Evolutionary conservation across 2,888 invertebrate genomes (phyloP).

Genomic region (Papilio protenor): DNA sequence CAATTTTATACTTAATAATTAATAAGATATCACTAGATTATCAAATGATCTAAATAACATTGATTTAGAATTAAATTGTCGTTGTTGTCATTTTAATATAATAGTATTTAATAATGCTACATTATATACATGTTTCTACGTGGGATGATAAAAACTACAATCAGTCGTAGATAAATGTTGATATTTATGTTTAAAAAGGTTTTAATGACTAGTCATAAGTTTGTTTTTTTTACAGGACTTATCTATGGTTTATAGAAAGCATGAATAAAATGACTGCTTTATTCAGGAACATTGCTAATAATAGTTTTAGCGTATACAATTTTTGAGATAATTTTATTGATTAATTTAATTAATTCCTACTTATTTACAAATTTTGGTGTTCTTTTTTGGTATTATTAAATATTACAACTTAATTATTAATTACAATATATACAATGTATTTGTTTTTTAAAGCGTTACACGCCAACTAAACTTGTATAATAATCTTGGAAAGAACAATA

Average conservation of each 20-base stretch:
- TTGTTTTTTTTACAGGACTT: slow-evolving; percentile 44
- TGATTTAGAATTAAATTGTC: slow-evolving; percentile 83
- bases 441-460: slow-evolving; percentile 32
- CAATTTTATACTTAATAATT: slow-evolving; percentile 55
- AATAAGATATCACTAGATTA: slow-evolving; percentile 48
- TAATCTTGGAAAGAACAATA: neutral
- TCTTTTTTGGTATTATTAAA: slow-evolving; percentile 52
- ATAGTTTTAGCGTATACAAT: slow-evolving; percentile 53
- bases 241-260: slow-evolving; percentile 30
- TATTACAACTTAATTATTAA: slow-evolving; percentile 41
- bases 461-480: slow-evolving; percentile 15
- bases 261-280: slow-evolving; percentile 12
- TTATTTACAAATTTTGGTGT: slow-evolving; percentile 56
- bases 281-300: slow-evolving; percentile 47
- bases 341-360: slow-evolving; percentile 74
- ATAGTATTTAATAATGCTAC: slow-evolving; percentile 53
- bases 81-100: slow-evolving; percentile 75
- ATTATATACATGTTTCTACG: slow-evolving; percentile 57
- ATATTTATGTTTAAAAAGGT: slow-evolving; percentile 52
- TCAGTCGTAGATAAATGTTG: slow-evolving; percentile 76
- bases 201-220: slow-evolving; percentile 56
- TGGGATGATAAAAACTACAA: slow-evolving; percentile 68
- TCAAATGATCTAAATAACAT: slow-evolving; percentile 68
- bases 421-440: slow-evolving; percentile 45
- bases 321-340: slow-evolving; percentile 55